Percentiles rank a stretch among this genome's conserved stretches.
Evolutionary conservation across 1,140 invertebrate genomes (phyloP).

Genomic region (Drosophila eugracilis): DNA sequence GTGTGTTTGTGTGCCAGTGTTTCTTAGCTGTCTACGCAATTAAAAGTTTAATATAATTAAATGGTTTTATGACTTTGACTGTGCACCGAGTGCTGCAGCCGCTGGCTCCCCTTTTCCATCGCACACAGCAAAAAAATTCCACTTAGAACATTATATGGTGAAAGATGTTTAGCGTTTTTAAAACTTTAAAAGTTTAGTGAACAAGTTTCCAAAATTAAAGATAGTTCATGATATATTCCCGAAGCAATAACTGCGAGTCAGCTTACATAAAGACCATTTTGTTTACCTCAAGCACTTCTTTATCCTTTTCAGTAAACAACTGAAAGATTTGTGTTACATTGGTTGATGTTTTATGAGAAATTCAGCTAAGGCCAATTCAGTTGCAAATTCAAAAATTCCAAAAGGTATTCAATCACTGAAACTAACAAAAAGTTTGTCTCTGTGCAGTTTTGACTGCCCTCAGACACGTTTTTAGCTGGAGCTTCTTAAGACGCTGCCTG

Average conservation of each 20-base stretch:
- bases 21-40: conserved; percentile 82
- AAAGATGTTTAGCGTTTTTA: too few species aligned
- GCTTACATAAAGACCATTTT: too few species aligned
- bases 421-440: neutral
- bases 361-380: too few species aligned
- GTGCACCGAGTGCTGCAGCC: conserved; percentile 53
- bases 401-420: neutral
- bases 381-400: neutral
- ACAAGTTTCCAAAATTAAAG: too few species aligned
- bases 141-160: too few species aligned
- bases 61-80: conserved; percentile 84
- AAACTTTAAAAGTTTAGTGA: too few species aligned
- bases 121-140: neutral
- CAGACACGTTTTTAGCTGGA: conserved; percentile 41
- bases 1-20: conserved; percentile 49
- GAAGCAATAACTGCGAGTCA: too few species aligned
- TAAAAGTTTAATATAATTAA: conserved; percentile 85
- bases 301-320: neutral
- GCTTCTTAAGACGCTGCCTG: conserved; percentile 29
- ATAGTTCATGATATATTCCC: too few species aligned
- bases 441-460: conserved; percentile 26
- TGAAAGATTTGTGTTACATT: too few species aligned
- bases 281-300: too few species aligned
- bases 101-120: conserved; percentile 18
- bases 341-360: too few species aligned